Conservation (phyloP, 2,113 vertebrate species). For the Erythrocebus patas region DNA sequence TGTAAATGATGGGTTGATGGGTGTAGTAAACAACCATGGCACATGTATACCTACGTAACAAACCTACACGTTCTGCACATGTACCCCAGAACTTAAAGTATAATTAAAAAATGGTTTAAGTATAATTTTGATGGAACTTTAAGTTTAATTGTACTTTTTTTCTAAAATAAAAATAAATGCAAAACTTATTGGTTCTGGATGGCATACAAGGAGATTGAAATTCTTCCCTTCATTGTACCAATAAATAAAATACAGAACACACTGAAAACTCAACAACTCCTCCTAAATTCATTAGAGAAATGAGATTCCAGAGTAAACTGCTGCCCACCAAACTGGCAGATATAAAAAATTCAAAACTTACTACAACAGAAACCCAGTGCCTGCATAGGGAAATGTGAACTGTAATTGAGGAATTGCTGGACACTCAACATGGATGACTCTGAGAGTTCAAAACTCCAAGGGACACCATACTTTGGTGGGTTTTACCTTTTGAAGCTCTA, state of each 20-base stretch:
- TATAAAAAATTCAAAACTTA: neutral
- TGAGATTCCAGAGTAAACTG: neutral
- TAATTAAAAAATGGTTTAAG: neutral
- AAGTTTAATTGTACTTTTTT: neutral
- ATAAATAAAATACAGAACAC: neutral
- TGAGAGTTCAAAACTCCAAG: neutral
- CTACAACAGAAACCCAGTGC: neutral
- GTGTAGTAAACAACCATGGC: too few relatives aligned
- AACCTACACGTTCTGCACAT: too few relatives aligned
- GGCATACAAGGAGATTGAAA: neutral
- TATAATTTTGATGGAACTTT: neutral
- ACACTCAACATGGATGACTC: too few relatives aligned
- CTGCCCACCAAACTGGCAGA: neutral
- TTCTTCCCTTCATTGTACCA: neutral
- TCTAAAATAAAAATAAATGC: neutral
- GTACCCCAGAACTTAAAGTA: too few relatives aligned
- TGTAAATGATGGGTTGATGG: too few relatives aligned
- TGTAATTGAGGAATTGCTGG: neutral
- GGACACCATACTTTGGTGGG: neutral
- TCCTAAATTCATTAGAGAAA: neutral
- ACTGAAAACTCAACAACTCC: neutral
- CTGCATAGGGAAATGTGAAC: neutral
- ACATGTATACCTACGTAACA: too few relatives aligned
- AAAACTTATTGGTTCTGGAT: neutral
- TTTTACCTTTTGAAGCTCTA: neutral